These are phyloP conservation scores for human DNA, from an alignment of 2,113 vertebrate species.

Conservation along the genomic window DNA sequence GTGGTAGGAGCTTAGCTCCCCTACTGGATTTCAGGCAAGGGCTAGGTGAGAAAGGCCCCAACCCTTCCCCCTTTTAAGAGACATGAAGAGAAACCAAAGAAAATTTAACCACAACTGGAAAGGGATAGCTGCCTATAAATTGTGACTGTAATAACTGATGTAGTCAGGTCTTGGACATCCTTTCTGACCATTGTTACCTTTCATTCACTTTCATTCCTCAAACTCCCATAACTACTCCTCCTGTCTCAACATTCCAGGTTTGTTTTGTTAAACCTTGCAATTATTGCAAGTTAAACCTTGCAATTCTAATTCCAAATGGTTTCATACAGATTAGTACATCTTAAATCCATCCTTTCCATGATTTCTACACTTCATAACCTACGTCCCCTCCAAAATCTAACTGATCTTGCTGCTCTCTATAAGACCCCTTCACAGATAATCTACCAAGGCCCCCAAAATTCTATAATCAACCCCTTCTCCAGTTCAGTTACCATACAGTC, in stretches of 20 bases:
- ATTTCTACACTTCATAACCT: not conserved
- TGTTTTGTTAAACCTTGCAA: not conserved
- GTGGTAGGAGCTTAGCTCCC: not conserved
- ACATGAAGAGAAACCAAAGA: not conserved
- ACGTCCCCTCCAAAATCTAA: not conserved
- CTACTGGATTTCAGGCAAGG: not conserved
- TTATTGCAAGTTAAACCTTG: not conserved
- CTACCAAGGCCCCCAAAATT: not conserved
- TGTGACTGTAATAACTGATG: not conserved
- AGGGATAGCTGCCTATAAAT: not conserved
- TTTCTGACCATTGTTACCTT: not conserved
- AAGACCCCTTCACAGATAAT: not conserved
- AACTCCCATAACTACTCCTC: not conserved
- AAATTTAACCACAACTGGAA: not conserved
- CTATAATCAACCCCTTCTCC: not conserved
- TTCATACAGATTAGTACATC: not conserved
- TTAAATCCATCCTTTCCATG: not conserved
- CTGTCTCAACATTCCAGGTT: not conserved
- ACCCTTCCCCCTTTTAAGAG: not conserved
- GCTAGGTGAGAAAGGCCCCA: constrained; percentile 7
- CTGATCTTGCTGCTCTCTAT: not conserved
- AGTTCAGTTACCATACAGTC: too few species aligned
- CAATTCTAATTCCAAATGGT: not conserved
- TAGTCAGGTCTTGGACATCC: not conserved
- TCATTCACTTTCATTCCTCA: not conserved